These are phyloP conservation scores for Ceratina australensis DNA, from an alignment of 1,140 invertebrate species.

Conservation along the genomic window DNA sequence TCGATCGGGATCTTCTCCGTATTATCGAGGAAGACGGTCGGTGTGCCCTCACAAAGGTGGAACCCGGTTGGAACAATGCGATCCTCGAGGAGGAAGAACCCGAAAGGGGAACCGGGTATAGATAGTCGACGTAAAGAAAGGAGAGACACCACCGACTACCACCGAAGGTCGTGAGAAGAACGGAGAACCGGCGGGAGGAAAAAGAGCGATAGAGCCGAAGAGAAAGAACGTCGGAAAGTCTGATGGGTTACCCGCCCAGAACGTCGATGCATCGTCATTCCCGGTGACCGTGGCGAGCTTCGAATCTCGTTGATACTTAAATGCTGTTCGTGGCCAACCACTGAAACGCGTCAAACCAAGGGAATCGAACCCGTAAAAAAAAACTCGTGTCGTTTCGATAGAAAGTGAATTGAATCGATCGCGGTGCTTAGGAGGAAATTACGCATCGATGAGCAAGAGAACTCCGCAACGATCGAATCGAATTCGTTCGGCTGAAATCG, in stretches of 20 bases:
- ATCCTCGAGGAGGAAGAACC: conserved; percentile 58
- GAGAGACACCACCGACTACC: conserved; percentile 49
- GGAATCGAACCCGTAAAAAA: conserved; percentile 41
- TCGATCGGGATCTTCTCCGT: conserved; percentile 71
- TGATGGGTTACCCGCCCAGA: conserved; percentile 78
- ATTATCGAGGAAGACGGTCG: conserved; percentile 69
- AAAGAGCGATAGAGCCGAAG: conserved; percentile 44
- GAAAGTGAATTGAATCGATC: conserved; percentile 37
- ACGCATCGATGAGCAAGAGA: background rate
- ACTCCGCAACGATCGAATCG: background rate
- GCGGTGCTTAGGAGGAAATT: background rate
- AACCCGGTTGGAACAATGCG: conserved; percentile 71
- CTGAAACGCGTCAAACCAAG: conserved; percentile 45
- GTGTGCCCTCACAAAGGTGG: conserved; percentile 72
- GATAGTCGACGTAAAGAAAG: conserved; percentile 47
- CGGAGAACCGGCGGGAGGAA: conserved; percentile 28
- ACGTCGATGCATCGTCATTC: conserved; percentile 76
- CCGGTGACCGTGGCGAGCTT: conserved; percentile 62
- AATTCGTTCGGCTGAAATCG: background rate
- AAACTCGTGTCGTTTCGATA: conserved; percentile 16
- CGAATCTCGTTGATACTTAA: conserved; percentile 60
- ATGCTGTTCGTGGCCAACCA: conserved; percentile 52
- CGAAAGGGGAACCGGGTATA: conserved; percentile 40
- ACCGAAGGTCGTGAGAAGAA: conserved; percentile 47
- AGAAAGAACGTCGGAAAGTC: conserved; percentile 65